A percentile compares a stretch with the other conserved stretches of the same genome.
Conservation (phyloP, 2,797 vertebrate genomes). For the Pteronotus mesoamericanus region DNA sequence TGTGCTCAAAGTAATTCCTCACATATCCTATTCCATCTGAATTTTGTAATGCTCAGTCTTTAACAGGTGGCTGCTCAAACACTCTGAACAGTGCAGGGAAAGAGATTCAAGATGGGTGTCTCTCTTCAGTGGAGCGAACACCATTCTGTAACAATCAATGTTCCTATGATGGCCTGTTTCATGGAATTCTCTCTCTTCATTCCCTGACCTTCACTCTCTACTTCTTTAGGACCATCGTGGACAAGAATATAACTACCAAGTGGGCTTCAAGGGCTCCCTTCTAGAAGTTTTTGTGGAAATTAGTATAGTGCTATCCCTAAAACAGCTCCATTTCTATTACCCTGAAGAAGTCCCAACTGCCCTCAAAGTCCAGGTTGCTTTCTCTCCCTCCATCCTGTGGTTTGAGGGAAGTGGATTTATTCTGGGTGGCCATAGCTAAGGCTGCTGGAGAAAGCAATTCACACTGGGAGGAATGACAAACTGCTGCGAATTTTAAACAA, state of each 20-base stretch:
- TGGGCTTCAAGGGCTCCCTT: background rate
- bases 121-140: background rate
- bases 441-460: background rate
- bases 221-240: background rate
- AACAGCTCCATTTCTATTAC: background rate
- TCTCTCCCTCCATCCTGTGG: background rate
- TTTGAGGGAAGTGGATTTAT: background rate
- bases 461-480: background rate
- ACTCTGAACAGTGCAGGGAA: background rate
- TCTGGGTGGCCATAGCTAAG: background rate
- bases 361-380: background rate
- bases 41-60: background rate
- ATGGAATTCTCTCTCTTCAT: background rate
- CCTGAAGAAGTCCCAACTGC: background rate
- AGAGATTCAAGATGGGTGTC: background rate
- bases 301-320: background rate
- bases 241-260: background rate
- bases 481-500: background rate
- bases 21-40: background rate
- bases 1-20: background rate
- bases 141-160: background rate
- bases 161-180: background rate
- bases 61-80: background rate
- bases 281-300: background rate
- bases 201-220: background rate